Evolutionary conservation across 2,888 invertebrate genomes (phyloP).

Genomic region (Meloe dianella): DNA sequence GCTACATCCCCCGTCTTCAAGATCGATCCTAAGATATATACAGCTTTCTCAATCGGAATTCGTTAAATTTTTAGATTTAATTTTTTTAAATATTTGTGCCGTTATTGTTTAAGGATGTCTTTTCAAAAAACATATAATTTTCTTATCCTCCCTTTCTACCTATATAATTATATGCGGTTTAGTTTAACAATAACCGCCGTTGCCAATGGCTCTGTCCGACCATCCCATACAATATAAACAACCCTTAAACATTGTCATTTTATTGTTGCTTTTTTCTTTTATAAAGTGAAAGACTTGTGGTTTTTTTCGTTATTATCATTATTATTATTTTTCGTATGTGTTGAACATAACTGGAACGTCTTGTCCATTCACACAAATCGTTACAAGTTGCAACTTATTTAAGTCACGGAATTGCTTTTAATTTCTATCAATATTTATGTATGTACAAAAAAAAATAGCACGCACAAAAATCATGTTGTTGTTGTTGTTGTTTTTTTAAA

Average conservation of each 20-base stretch:
- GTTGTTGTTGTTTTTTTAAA: not conserved
- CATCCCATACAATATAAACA: slow-evolving; percentile 47
- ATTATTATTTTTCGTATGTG: slow-evolving; percentile 22
- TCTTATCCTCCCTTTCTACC: slow-evolving; percentile 29
- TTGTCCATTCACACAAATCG: slow-evolving; percentile 44
- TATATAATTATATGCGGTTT: slow-evolving; percentile 47
- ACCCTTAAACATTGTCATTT: slow-evolving; percentile 51
- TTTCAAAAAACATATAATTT: slow-evolving; percentile 30
- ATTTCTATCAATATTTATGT: no score
- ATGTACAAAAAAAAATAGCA: slow-evolving; percentile 28
- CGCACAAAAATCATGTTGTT: slow-evolving; percentile 42
- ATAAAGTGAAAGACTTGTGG: slow-evolving; percentile 31
- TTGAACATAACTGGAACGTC: not conserved
- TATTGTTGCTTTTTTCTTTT: slow-evolving; percentile 27
- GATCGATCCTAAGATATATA: not conserved
- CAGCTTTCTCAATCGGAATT: not conserved
- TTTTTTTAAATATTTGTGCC: not conserved
- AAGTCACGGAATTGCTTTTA: slow-evolving; percentile 40
- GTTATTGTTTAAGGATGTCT: slow-evolving; percentile 20
- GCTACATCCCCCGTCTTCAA: not conserved
- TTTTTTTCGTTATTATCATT: no score
- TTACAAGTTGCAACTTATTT: slow-evolving; percentile 30
- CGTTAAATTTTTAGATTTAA: not conserved
- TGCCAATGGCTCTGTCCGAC: slow-evolving; percentile 39
- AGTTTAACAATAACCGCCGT: slow-evolving; percentile 37